Base-by-base conservation (phyloP, 1,140 invertebrate genomes). In the Anagrus nilaparvatae region DNA sequence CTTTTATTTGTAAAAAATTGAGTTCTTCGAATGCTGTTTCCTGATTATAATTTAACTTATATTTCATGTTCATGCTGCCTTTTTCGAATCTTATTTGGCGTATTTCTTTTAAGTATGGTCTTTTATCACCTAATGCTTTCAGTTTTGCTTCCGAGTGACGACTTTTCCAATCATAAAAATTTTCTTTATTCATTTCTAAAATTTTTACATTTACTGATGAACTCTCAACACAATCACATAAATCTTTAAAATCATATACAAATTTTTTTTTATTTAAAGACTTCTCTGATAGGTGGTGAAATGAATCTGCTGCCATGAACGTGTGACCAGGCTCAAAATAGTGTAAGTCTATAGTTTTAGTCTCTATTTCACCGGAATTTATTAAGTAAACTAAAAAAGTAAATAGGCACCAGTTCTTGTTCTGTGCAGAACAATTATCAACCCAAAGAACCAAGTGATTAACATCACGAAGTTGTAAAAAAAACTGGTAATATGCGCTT, bases 191-290 rank as follows among this genome's bases (percentile, higher is more conserved):
- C 25, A 28, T 12, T 28, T 28, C 25, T 28, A 13, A 5, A 0
- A 28, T 28, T 4, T 28, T 28, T 28, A n/a, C n/a, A n/a, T n/a
- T n/a, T n/a, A n/a, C n/a, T n/a, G n/a, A n/a, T n/a, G n/a, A n/a
- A n/a, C n/a, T n/a, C n/a, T n/a, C n/a, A n/a, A n/a, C n/a, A n/a
- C n/a, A n/a, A n/a, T n/a, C n/a, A n/a, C n/a, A n/a, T n/a, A 36
- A 36, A 24, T 24, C 34, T 36, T 36, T 8, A 23, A 36, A 36
- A 17, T 36, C 34, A 17, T 36, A 36, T 3, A 36, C 5, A 13
- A 21, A 21, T 3, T 27, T 27, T 25, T 5, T 37, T 37, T 14
- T 24, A 23, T 24, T 37, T 20, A 37, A 3, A 3, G 35, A 37
- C 13, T 3, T 3, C 13, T 37, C 18, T 1, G 23, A 17, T 13